These are phyloP conservation scores for Drosophila tani DNA, from an alignment of 1,140 invertebrate genomes.

Conservation along the genomic window DNA sequence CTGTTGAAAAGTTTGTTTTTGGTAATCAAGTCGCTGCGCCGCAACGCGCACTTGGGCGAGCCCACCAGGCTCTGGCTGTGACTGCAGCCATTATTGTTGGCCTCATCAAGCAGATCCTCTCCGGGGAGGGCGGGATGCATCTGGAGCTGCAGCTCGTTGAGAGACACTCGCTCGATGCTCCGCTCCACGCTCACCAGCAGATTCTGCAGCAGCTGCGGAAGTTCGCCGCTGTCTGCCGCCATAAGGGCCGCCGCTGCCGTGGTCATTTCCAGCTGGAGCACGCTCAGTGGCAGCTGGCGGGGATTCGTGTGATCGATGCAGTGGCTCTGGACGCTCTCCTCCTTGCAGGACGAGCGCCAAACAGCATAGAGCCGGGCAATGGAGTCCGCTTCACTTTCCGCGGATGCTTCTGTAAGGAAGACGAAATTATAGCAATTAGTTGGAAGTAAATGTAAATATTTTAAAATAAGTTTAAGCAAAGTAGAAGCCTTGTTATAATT, in stretches of 20 bases:
- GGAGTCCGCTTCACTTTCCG: conserved; percentile 52
- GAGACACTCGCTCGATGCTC: conserved; percentile 88
- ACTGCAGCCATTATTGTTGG: conserved; percentile 52
- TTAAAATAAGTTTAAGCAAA: too few relatives aligned
- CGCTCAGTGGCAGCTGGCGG: conserved; percentile 59
- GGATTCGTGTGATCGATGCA: conserved; percentile 69
- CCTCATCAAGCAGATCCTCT: conserved; percentile 61
- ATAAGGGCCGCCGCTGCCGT: conserved; percentile 64
- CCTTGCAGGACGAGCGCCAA: conserved; percentile 72
- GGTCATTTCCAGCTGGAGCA: conserved; percentile 71
- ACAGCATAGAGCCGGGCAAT: conserved; percentile 72
- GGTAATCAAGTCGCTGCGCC: conserved; percentile 84
- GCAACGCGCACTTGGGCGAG: conserved; percentile 82
- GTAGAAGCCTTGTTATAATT: too few relatives aligned
- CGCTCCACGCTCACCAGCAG: conserved; percentile 89
- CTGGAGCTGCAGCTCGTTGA: conserved; percentile 88
- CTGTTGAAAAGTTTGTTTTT: conserved; percentile 85
- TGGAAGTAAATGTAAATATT: neutral
- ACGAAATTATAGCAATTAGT: neutral
- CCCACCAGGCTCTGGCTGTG: conserved; percentile 52
- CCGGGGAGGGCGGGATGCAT: conserved; percentile 84
- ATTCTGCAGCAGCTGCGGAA: conserved; percentile 88
- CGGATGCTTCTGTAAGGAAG: conserved; percentile 28
- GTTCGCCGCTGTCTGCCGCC: conserved; percentile 80
- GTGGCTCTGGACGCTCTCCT: conserved; percentile 61